Percentiles rank a stretch among this genome's conserved stretches.
phyloP scores from a whole-genome alignment of 2,113 vertebrate genomes.

The Psilopogon haemacephalus region DNA sequence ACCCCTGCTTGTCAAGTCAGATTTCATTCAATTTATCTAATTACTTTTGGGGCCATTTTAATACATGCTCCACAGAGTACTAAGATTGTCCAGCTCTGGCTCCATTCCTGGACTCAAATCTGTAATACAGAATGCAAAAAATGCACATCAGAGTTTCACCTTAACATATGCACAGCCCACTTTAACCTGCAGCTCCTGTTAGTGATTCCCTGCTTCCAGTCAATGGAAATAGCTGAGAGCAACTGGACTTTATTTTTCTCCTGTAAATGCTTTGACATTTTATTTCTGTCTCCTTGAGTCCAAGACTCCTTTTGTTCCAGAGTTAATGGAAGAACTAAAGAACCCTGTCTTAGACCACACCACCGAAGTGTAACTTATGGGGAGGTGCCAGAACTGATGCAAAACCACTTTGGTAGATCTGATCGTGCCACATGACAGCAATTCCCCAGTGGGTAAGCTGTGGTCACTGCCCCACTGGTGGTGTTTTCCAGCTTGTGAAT shows the following conservation, averaged over 20 bases:
- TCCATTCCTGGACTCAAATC: not conserved
- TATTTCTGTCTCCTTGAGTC: not conserved
- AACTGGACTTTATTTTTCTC: not conserved
- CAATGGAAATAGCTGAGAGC: constrained; percentile 6
- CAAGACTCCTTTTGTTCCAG: not conserved
- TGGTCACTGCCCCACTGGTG: not conserved
- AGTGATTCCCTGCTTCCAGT: not conserved
- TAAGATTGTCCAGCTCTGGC: not conserved
- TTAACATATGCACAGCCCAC: not conserved
- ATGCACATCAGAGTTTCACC: not conserved
- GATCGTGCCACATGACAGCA: not conserved
- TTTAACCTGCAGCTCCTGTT: not conserved
- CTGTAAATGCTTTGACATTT: constrained; percentile 9
- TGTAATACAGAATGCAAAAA: not conserved
- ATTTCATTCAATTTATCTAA: constrained; percentile 64
- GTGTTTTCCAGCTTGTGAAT: not conserved
- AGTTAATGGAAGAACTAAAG: not conserved
- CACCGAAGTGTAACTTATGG: not conserved
- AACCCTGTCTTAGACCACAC: not conserved
- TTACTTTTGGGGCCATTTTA: constrained; percentile 46
- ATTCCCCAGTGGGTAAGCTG: not conserved
- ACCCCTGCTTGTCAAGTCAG: constrained; percentile 53
- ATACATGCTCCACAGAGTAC: not conserved
- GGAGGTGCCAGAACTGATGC: not conserved
- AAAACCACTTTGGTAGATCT: not conserved